phyloP scores from a whole-genome alignment of 2,113 vertebrate genomes.

The Leucopsar rothschildi region DNA sequence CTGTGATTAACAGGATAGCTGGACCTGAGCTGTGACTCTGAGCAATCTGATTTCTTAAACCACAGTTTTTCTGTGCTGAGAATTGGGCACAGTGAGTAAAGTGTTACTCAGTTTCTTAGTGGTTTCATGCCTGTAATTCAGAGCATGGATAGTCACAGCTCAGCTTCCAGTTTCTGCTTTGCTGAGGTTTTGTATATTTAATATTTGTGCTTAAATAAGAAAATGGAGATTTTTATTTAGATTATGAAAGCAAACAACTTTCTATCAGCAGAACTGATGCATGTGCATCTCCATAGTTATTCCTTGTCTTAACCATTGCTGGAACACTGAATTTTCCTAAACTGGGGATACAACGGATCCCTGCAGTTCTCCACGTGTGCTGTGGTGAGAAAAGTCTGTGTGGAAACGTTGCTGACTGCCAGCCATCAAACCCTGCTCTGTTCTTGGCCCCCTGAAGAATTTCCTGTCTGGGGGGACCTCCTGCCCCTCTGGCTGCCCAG shows the following conservation, averaged over 20 bases:
- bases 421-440: background rate
- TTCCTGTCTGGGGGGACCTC: background rate
- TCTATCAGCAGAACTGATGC: background rate
- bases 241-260: background rate
- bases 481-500: background rate
- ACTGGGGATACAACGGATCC: fast-evolving
- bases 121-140: background rate
- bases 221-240: background rate
- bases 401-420: background rate
- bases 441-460: background rate
- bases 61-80: background rate
- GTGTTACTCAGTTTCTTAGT: background rate
- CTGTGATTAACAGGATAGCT: background rate
- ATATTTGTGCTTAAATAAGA: background rate
- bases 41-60: background rate
- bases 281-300: background rate
- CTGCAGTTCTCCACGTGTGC: fast-evolving
- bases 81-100: background rate
- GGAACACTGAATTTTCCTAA: background rate
- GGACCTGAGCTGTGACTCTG: background rate
- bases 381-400: background rate
- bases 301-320: background rate
- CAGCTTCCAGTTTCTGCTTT: background rate
- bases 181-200: background rate
- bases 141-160: background rate